Conservation (phyloP, 2,888 invertebrate genomes). For the Iphiclides podalirius region DNA sequence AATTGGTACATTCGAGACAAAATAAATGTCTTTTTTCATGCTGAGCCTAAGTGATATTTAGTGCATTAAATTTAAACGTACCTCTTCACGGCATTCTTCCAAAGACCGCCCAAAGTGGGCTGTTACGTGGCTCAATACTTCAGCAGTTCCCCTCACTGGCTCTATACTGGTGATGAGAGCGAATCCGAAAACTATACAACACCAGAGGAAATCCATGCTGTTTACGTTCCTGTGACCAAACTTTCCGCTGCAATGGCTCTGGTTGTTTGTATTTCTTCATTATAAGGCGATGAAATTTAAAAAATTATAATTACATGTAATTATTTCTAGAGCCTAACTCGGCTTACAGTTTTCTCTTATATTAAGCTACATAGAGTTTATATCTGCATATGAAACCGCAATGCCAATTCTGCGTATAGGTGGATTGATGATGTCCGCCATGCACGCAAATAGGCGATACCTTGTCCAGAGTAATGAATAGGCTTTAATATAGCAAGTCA, state of each 20-base stretch:
- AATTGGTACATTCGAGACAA: too few species aligned
- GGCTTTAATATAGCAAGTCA: constrained; percentile 5
- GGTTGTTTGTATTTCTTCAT: constrained; percentile 25
- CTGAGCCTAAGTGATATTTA: too few species aligned
- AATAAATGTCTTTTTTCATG: too few species aligned
- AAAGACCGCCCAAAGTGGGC: constrained; percentile 67
- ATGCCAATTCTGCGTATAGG: not conserved
- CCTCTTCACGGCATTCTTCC: constrained; percentile 66
- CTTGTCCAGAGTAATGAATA: not conserved
- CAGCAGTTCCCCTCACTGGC: constrained; percentile 51
- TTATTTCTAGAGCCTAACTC: constrained; percentile 1
- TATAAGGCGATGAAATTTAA: constrained; percentile 39
- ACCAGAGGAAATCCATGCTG: constrained; percentile 11
- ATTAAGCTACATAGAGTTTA: not conserved
- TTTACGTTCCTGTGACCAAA: not conserved
- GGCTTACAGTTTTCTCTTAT: not conserved
- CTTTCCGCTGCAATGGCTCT: constrained; percentile 19
- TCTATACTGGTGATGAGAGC: constrained; percentile 25
- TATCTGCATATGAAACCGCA: not conserved
- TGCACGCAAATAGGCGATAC: not conserved
- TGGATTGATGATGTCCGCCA: not conserved
- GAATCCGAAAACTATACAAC: constrained; percentile 34
- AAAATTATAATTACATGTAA: constrained; percentile 25
- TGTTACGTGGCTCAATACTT: constrained; percentile 73
- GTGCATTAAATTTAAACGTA: too few species aligned